Base-by-base conservation (phyloP, 2,113 vertebrate genomes). In the Holacanthus passer region DNA sequence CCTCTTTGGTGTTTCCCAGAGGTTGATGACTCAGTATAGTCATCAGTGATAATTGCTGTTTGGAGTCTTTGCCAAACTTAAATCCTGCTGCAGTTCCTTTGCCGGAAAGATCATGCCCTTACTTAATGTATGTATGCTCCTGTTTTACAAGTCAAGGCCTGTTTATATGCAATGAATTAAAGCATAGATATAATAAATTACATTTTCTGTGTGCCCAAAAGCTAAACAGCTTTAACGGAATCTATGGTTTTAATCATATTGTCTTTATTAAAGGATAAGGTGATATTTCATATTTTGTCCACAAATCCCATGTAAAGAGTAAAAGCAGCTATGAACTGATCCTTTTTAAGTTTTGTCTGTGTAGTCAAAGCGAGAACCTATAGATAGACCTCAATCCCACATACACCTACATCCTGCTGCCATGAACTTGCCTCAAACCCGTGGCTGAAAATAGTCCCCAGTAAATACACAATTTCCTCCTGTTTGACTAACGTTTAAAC, bases 21-120 rank as follows among this genome's bases (percentile, higher is more conserved):
- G 64, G 50, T 24, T 19, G 19, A 59, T 80, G 65, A 68, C 43
- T 45, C 63, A 69, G 45, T 47, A 5, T 7, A 62, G 20, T 56
- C 39, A 12, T 70, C 35, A 31, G 24, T 63, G 8, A 50, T 72
- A 68, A 71, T 77, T 73, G 1, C n/a, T 60, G 39, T 71, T 87
- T 62, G 17, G n/a, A 29, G 27, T 56, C 52, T 1, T 2, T 37
- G 31, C 20, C 39, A 12, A 64, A 75, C 17, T 35, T 64, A 0
- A 29, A 41, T 45, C 27, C 59, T 50, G 10, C 31, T 31, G 41
- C 48, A 2, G 29, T 74, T 74, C 3, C 9, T 55, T 59, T 16
- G 16, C 10, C 5, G 20, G 37, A 56, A 71, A 39, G 31, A 5
- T 63, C 29, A 62, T 7, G 20, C 24, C 27, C n/a, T 55, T 19